Evolutionary conservation across 2,113 vertebrate species (phyloP), one percentile per base, ranked within the genome.

Genomic region (Labrus mixtus): DNA sequence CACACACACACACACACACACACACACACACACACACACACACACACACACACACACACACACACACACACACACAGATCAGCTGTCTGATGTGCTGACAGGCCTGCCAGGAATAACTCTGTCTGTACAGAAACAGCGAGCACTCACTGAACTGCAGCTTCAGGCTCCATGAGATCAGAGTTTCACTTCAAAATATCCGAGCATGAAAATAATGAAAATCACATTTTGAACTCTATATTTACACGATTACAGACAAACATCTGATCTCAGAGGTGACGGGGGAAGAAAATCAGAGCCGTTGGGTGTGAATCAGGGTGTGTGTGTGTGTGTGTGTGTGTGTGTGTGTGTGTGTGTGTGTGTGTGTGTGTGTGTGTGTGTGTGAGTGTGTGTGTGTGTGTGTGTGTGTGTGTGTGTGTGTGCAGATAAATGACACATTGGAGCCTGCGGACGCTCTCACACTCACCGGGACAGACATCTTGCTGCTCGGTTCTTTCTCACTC

Each of bases 401-500:
- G 13, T 46, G 16, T 19, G 6, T 48, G 46, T n/a, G 46, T 50
- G 46, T 50, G 6, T 50, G 46, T 19, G 46, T 15, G 46, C 46
- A n/a, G 46, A 50, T 50, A 50, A 50, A 50, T 15, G 16, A 15
- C 19, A 54, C 9, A 16, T 1, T 15, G 23, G 4, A 53, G 48
- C 48, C 19, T n/a, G 19, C 48, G 2, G 4, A 33, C 60, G 45
- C 46, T 37, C 57, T 15, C 39, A 71, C 81, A 91, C 91, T 92
- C 43, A 92, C 91, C 29, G 91, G 88, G 65, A 92, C 85, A 82
- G 91, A 90, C 91, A 92, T 92, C 5, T 81, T 87, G 77, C 81
- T 54, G 70, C 37, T 51, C 12, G 10, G 3, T 25, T 29, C 8
- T 22, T 6, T 45, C 10, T 45, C 82, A 76, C 68, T 72, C 79